Evolutionary conservation across 2,113 vertebrate genomes (phyloP).

Genomic region (Nothocercus julius): DNA sequence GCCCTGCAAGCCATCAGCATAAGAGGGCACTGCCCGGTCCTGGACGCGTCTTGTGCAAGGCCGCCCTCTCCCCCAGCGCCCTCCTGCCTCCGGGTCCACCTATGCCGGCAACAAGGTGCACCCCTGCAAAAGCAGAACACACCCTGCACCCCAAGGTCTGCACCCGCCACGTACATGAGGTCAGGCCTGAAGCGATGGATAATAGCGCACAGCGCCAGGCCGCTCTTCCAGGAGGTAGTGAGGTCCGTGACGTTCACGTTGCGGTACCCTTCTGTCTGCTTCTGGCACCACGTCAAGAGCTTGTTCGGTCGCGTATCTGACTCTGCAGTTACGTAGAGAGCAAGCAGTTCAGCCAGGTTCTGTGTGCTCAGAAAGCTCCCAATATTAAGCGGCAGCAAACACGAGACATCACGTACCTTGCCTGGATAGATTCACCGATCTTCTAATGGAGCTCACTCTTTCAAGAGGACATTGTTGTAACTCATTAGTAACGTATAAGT

Average conservation of each 20-base stretch:
- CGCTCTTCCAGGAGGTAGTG: conserved; percentile 89
- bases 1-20: fast-evolving
- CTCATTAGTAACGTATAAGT: conserved; percentile 88
- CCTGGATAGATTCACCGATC: conserved; percentile 87
- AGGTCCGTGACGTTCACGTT: conserved; percentile 86
- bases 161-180: conserved; percentile 85
- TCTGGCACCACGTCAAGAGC: conserved; percentile 96
- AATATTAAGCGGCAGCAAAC: neutral
- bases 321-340: conserved; percentile 73
- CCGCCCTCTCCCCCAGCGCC: neutral
- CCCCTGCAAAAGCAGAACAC: neutral
- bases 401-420: conserved; percentile 73
- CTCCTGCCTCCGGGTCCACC: fast-evolving
- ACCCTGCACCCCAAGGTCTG: neutral
- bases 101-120: neutral
- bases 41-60: neutral
- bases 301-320: conserved; percentile 90
- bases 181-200: conserved; percentile 94
- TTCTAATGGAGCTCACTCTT: conserved; percentile 85
- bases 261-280: conserved; percentile 90
- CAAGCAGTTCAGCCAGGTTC: neutral
- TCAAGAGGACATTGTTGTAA: conserved; percentile 84
- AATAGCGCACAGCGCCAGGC: conserved; percentile 91
- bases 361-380: neutral
- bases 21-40: neutral